Evolutionary conservation across 1,140 invertebrate species (phyloP), one percentile per base, ranked within the genome.

Genomic region (Venturia canescens): DNA sequence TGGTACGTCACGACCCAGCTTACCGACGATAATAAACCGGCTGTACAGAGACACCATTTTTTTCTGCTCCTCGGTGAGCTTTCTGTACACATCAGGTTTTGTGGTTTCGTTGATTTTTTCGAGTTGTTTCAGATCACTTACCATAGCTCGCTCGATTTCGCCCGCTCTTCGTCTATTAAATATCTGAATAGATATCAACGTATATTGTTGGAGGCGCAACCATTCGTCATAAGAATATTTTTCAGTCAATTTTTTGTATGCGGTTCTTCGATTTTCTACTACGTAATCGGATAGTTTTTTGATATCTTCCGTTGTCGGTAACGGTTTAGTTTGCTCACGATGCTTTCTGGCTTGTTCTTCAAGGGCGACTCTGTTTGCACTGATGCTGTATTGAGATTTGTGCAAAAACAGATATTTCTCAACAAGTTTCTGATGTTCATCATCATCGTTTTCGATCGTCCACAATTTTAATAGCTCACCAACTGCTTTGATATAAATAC

Each of bases 121-220:
- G 3, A 72, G 1, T 27, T 38, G 21, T 21, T 79, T 69, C 21
- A 70, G 48, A 27, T 79, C 78, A 2, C 34, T 23, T 26, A 71
- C 71, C 15, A 23, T 27, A 23, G 57, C 23, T 70, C 72, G 31
- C 21, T 81, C 75, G 38, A 81, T 81, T 77, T 81, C 75, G 13
- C 80, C 80, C 31, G 75, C 57, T 34, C 80, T 66, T 27, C 67
- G 76, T 13, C 80, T 76, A 72, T 82, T 82, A 29, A 81, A 81
- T n/a, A 78, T 31, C 50, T 78, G 75, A 6, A 82, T 38, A 7
- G 76, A 29, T 3, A 69, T 74, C 7, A 82, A 34, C 1, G 48
- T 79, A n/a, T 16, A 29, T 79, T 82, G 1, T 11, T 57, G n/a
- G 3, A 82, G 34, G 3, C 29, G 21, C 1, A 82, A 27, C 81